Percentiles rank a stretch among this genome's conserved stretches.
phyloP scores from a whole-genome alignment of 2,797 vertebrate genomes.

The Eulemur albifrons region DNA sequence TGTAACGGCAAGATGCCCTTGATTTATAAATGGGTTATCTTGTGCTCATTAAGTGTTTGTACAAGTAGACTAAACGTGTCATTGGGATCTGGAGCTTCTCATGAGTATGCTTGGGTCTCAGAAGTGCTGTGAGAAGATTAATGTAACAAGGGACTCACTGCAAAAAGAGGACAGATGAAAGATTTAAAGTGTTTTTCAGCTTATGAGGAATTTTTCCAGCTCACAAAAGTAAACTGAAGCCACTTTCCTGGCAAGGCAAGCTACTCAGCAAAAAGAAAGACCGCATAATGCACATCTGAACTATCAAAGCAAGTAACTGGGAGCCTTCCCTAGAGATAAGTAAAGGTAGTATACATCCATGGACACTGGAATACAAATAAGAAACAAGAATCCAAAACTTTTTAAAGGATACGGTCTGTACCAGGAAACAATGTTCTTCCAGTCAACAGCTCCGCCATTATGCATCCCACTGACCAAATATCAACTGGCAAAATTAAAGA shows the following conservation, averaged over 20 bases:
- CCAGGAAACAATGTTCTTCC: conserved; percentile 98
- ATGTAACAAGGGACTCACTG: neutral
- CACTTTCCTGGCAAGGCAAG: conserved; percentile 11
- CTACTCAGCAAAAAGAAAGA: conserved; percentile 8
- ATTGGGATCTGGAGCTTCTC: neutral
- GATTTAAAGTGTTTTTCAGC: neutral
- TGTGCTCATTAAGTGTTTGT: neutral
- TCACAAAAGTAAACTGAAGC: neutral
- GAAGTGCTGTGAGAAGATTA: neutral
- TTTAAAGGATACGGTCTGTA: conserved; percentile 98
- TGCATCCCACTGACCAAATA: conserved; percentile 99
- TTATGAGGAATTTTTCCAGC: neutral
- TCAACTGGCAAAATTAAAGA: conserved; percentile 89
- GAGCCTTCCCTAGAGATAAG: neutral
- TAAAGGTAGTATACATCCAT: neutral
- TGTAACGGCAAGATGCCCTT: neutral
- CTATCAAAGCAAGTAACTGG: conserved; percentile 39
- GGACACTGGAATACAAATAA: conserved; percentile 22
- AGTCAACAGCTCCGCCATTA: conserved; percentile 98
- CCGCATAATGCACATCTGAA: neutral
- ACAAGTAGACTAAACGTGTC: neutral
- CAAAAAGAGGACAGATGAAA: conserved; percentile 13
- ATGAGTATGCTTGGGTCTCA: neutral
- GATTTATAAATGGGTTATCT: neutral
- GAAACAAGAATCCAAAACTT: conserved; percentile 21